Evolutionary conservation across 1,140 invertebrate genomes (phyloP), one percentile per base, ranked within the genome.

Genomic region (Drosophila kohkoa): DNA sequence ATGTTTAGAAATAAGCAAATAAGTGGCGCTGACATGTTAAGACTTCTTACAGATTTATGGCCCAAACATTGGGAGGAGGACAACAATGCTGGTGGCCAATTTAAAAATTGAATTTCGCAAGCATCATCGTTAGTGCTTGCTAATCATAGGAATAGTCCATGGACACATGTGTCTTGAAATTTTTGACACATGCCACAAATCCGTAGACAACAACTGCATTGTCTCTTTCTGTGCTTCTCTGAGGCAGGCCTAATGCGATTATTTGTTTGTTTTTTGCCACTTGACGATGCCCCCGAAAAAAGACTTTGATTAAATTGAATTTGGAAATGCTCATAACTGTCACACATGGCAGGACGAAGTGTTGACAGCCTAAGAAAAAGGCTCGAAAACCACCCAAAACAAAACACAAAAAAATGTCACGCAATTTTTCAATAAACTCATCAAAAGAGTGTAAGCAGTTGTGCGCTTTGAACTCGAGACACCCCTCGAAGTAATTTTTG

Each of bases 401-500:
- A 32, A 32, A 32, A 32, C 30, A 32, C 30, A 32, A 82, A 78
- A 52, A 81, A 74, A 83, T 58, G 43, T 62, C 64, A 65, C 66
- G 55, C 70, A 88, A 74, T 80, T 82, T 87, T 87, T 79, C 86
- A 87, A 87, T 89, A 89, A 89, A 89, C 85, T 88, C 85, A 89
- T 89, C 85, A 89, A 81, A 85, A 57, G 68, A 64, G 62, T 55
- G 66, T 55, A 73, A 66, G 74, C 62, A 48, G 66, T 59, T 45
- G 51, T n/a, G 48, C 16, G 64, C 75, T 71, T 74, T 76, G 85
- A 83, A 83, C 83, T 87, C 81, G 45, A 38, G 41, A 55, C 57
- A 49, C 35, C n/a, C 38, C 65, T 67, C 48, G 45, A 46, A 64
- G 6, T 8, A 38, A n/a, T 43, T 35, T 35, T 43, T 3, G 41